Evolutionary conservation across 1,140 invertebrate genomes (phyloP), one percentile per base, ranked within the genome.

Genomic region (Pseudomyrmex concolor): DNA sequence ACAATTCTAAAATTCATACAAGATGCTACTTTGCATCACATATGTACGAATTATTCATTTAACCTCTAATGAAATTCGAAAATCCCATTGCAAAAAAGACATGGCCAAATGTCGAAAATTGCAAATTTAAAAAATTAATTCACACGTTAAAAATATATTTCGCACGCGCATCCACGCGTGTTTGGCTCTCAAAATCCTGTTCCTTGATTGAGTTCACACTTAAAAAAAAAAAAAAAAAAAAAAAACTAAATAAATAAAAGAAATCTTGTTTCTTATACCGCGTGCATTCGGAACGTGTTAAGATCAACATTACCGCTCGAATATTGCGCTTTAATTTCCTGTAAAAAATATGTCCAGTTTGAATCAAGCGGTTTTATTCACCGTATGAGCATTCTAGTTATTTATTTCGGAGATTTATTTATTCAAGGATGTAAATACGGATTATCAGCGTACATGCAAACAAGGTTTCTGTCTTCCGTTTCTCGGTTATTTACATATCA

Each of bases 401-500:
- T 50, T 59, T 59, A 59, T 59, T 25, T 80, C 57, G 15, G 70
- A 19, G 5, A 34, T 34, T 70, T 70, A 70, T 59, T 59, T 54
- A 71, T 59, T 48, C 2, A 19, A 34, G 34, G 55, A 80, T 50
- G 12, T 59, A 70, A 48, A 80, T 57, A 80, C 45, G 55, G 25
- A 77, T 80, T 62, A 80, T 57, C 43, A 57, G 57, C 59, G 57
- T 78, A 48, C 10, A 78, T 78, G 76, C 64, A 78, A 78, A 78
- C 64, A 19, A 78, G 51, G 5, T 70, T 59, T 70, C 54, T 59
- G 43, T 80, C 66, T 80, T 80, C 76, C 34, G 48, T 66, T 76
- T 63, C 72, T 63, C 15, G n/a, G 60, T 50, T 80, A 80, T 80
- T 80, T 80, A 80, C 76, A 70, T 70, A 62, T 78, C 43, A 78